phyloP scores from a whole-genome alignment of 2,888 invertebrate genomes.

The Conistra vaccinii region DNA sequence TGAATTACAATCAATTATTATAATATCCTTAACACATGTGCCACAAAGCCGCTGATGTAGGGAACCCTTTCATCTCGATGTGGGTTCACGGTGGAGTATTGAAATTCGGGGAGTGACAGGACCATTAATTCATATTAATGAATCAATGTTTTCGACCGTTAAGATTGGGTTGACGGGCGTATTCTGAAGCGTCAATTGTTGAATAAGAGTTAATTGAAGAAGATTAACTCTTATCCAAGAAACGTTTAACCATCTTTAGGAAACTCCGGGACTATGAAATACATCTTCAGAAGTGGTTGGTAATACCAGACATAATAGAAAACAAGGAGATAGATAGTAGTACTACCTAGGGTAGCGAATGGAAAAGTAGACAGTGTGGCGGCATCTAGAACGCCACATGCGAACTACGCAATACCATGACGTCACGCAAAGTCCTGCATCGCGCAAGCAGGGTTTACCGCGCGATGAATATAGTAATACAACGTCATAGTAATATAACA shows the following conservation, averaged over 20 bases:
- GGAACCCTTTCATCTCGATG: slow-evolving; percentile 16
- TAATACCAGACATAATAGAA: neutral
- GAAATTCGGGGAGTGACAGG: slow-evolving; percentile 44
- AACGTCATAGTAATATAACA: too few species aligned
- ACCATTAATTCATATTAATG: slow-evolving; percentile 66
- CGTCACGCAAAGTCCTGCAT: too few species aligned
- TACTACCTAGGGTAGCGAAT: neutral
- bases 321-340: neutral
- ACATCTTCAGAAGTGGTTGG: neutral
- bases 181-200: slow-evolving; percentile 22
- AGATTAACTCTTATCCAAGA: neutral
- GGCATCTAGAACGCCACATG: too few species aligned
- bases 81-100: slow-evolving; percentile 25
- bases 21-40: slow-evolving; percentile 8
- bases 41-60: slow-evolving; percentile 10
- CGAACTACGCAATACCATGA: too few species aligned
- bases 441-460: too few species aligned
- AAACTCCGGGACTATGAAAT: neutral
- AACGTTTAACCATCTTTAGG: neutral
- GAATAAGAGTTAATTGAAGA: neutral
- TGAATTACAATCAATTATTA: slow-evolving; percentile 48
- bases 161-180: slow-evolving; percentile 17
- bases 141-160: slow-evolving; percentile 55
- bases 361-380: neutral
- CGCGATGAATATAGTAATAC: too few species aligned